A percentile compares a stretch with the other conserved stretches of the same genome.
phyloP scores from a whole-genome alignment of 2,113 vertebrate genomes.

The Forbesichthys agassizii region DNA sequence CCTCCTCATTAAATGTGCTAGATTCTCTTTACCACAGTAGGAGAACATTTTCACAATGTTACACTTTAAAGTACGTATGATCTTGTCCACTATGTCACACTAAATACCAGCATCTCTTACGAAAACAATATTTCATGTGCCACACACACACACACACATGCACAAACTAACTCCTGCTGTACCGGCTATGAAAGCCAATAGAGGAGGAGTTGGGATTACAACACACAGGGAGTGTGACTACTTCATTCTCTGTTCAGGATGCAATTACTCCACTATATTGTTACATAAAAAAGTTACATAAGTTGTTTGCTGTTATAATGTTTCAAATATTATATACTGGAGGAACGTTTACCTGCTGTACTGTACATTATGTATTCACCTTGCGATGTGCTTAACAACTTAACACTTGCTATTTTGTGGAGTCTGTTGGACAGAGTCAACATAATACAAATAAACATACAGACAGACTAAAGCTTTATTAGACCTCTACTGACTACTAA shows the following conservation, averaged over 20 bases:
- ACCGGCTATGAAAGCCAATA: neutral
- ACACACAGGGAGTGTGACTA: too few species aligned
- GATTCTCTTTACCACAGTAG: neutral
- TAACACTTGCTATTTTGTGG: slow-evolving; percentile 32
- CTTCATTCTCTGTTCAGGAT: too few species aligned
- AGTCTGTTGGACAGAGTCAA: slow-evolving; percentile 21
- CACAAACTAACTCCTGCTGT: neutral
- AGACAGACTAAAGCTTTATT: slow-evolving; percentile 36
- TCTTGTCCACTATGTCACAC: too few species aligned
- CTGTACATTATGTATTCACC: too few species aligned
- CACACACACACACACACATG: neutral
- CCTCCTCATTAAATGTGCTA: slow-evolving; percentile 1
- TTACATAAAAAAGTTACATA: too few species aligned
- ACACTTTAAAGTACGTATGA: neutral
- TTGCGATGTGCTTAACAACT: slow-evolving; percentile 7
- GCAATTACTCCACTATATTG: too few species aligned
- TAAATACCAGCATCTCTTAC: neutral
- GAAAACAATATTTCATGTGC: neutral
- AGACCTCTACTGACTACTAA: slow-evolving; percentile 40
- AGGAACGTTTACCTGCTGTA: too few species aligned
- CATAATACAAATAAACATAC: slow-evolving; percentile 20
- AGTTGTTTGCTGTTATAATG: too few species aligned
- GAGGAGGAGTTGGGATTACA: too few species aligned
- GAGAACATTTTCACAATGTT: slow-evolving; percentile 13
- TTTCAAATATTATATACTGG: too few species aligned